Conservation (phyloP, 2,797 vertebrate species). For the Triplophysa bombifrons region DNA sequence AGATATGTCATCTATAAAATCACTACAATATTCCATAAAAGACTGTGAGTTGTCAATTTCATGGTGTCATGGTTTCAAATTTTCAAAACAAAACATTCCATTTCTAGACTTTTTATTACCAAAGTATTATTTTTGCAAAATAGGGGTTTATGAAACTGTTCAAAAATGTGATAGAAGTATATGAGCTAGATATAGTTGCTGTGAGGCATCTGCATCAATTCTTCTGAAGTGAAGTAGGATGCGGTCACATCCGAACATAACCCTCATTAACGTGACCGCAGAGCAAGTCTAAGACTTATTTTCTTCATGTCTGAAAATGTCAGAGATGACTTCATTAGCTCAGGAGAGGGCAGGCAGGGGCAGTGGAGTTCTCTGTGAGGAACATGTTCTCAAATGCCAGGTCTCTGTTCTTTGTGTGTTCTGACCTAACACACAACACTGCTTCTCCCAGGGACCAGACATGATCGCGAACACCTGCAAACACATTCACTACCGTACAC, state of each 20-base stretch:
- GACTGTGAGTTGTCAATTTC: no score
- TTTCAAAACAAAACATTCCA: no score
- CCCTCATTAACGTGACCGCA: constrained; percentile 52
- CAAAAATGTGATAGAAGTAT: not conserved
- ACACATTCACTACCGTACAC: constrained; percentile 10
- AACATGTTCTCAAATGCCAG: constrained; percentile 55
- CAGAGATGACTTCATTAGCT: constrained; percentile 58
- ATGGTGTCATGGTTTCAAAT: no score
- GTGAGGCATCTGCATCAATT: constrained; percentile 10
- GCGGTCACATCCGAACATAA: constrained; percentile 47
- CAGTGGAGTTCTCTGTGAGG: constrained; percentile 29
- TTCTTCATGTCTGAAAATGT: constrained; percentile 52
- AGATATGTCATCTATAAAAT: no score
- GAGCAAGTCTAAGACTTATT: constrained; percentile 43
- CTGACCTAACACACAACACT: constrained; percentile 40
- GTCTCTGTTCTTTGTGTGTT: constrained; percentile 52
- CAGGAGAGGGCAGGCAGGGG: constrained; percentile 34
- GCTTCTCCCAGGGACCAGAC: constrained; percentile 19
- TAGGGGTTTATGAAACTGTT: not conserved
- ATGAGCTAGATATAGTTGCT: not conserved
- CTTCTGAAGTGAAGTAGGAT: constrained; percentile 31
- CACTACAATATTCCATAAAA: no score
- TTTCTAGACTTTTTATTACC: no score
- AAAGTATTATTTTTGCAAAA: no score
- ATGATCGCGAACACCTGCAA: constrained; percentile 23